Conservation (phyloP, 2,797 vertebrate species). For the Hemibagrus guttatus region DNA sequence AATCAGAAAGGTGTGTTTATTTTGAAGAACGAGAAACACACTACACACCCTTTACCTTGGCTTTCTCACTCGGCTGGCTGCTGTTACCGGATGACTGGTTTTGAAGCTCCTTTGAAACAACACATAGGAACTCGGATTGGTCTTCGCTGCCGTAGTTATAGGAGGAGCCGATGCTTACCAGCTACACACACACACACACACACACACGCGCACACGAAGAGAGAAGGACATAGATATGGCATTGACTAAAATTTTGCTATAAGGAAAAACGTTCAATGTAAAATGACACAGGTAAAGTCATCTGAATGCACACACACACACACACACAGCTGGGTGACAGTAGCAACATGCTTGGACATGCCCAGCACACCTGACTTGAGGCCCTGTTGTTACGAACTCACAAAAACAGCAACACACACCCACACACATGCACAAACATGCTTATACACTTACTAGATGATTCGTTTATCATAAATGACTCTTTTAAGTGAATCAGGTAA, state of each 20-base stretch:
- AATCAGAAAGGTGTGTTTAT: neutral
- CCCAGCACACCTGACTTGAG: conserved; percentile 26
- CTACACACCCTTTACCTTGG: conserved; percentile 82
- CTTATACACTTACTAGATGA: neutral
- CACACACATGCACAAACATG: conserved; percentile 25
- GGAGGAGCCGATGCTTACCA: conserved; percentile 98
- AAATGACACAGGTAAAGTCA: conserved; percentile 2
- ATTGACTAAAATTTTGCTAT: neutral
- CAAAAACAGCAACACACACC: conserved; percentile 34
- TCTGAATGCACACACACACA: conserved; percentile 3
- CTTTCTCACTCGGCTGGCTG: conserved; percentile 97
- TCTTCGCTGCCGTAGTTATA: conserved; percentile 99
- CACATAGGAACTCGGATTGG: conserved; percentile 98
- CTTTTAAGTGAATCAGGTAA: neutral
- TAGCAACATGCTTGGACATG: conserved; percentile 44
- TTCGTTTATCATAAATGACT: neutral
- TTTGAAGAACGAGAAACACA: neutral
- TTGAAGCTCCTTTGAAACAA: conserved; percentile 98
- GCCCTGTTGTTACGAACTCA: conserved; percentile 20
- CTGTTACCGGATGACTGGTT: conserved; percentile 90
- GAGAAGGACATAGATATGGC: neutral
- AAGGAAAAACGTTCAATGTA: conserved; percentile 1
- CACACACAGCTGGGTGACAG: conserved; percentile 30
- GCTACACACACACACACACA: conserved; percentile 66
- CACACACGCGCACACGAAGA: conserved; percentile 10